Evolutionary conservation across 2,113 vertebrate species (phyloP).

Genomic region (Atlantisia rogersi): DNA sequence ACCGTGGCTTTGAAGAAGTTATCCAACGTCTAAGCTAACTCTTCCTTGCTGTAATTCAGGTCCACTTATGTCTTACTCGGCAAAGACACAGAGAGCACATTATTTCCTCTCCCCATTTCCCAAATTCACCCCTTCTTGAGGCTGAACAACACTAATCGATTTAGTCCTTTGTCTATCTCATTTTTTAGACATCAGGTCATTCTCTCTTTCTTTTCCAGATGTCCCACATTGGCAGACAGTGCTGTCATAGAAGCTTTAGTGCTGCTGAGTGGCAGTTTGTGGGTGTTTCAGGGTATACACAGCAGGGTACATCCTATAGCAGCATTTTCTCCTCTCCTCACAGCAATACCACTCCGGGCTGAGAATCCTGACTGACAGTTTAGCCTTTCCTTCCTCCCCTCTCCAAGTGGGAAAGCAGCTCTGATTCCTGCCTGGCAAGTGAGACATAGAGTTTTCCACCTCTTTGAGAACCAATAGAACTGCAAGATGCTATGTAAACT

Average conservation of each 20-base stretch:
- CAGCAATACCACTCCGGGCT: background rate
- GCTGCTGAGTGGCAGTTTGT: background rate
- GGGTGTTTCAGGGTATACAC: background rate
- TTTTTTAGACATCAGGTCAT: background rate
- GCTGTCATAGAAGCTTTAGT: background rate
- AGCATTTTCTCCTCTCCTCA: background rate
- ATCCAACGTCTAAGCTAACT: background rate
- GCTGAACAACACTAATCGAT: background rate
- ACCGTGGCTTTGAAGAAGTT: background rate
- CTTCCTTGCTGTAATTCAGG: background rate
- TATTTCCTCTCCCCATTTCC: background rate
- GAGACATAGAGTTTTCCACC: fast-evolving
- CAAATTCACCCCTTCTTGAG: background rate
- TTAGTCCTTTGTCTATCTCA: background rate
- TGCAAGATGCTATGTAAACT: background rate
- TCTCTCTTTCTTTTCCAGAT: background rate
- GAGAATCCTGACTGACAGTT: background rate
- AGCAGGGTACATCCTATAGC: background rate
- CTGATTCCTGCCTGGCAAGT: background rate
- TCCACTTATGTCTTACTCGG: background rate
- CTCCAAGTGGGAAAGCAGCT: background rate
- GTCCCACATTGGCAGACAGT: background rate
- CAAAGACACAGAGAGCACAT: background rate
- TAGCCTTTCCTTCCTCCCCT: background rate
- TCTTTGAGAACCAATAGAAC: background rate